These are phyloP conservation scores for Pelosia muscerda DNA, from an alignment of 2,888 invertebrate genomes.

Conservation along the genomic window DNA sequence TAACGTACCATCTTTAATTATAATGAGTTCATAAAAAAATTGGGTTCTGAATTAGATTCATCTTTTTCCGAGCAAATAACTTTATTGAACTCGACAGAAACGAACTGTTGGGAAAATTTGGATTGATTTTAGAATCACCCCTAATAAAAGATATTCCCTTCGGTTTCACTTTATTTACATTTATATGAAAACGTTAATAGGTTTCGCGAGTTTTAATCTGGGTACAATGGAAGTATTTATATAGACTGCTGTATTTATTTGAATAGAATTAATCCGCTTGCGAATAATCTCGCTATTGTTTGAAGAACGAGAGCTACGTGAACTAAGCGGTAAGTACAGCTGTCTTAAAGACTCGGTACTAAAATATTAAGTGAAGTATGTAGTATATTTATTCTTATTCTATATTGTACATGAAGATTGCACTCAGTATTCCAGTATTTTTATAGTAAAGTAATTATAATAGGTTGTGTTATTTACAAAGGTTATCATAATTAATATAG, in stretches of 20 bases:
- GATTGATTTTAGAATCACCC: constrained; percentile 62
- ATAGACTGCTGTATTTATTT: constrained; percentile 42
- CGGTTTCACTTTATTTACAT: constrained; percentile 70
- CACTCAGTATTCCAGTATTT: not conserved
- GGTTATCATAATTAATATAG: too few species aligned
- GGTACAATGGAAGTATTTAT: constrained; percentile 48
- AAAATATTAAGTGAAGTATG: constrained; percentile 1
- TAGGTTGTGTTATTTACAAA: too few species aligned
- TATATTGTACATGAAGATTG: not conserved
- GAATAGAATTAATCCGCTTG: constrained; percentile 47
- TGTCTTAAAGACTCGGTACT: constrained; percentile 27
- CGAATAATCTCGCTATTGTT: constrained; percentile 51
- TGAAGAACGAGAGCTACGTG: constrained; percentile 26
- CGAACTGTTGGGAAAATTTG: constrained; percentile 47
- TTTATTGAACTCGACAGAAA: constrained; percentile 35
- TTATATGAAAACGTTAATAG: constrained; percentile 73
- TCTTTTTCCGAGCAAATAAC: constrained; percentile 37
- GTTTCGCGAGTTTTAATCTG: constrained; percentile 58
- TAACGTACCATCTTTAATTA: not conserved
- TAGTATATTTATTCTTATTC: not conserved
- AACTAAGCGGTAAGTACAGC: constrained; percentile 26
- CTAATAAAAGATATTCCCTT: constrained; percentile 65
- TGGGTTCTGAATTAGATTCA: constrained; percentile 28
- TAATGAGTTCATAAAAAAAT: constrained; percentile 10
- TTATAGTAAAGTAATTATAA: not conserved